These are phyloP conservation scores for Tetrapedia diversipes DNA, from an alignment of 2,888 invertebrate genomes.

Conservation along the genomic window DNA sequence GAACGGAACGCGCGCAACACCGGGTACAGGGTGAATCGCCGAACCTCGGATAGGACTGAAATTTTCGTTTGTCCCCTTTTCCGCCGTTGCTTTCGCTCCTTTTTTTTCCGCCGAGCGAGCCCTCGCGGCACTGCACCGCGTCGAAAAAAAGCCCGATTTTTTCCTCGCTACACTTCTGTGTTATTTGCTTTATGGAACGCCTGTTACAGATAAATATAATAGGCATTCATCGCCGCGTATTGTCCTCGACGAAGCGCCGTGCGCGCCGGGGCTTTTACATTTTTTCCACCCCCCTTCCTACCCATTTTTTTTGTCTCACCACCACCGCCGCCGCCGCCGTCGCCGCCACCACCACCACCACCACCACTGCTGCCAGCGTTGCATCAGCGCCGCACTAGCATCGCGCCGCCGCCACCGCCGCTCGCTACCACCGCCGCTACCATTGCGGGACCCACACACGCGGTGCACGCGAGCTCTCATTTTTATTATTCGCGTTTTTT, in stretches of 20 bases:
- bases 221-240: conserved; percentile 82
- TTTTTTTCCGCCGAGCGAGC: conserved; percentile 56
- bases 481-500: conserved; percentile 82
- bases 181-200: conserved; percentile 83
- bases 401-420: conserved; percentile 33
- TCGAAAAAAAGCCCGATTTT: conserved; percentile 74
- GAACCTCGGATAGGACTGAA: conserved; percentile 64
- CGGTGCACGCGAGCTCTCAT: conserved; percentile 75
- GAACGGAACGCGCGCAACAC: conserved; percentile 11
- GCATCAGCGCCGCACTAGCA: conserved; percentile 22
- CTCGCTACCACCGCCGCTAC: conserved; percentile 61
- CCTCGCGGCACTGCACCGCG: conserved; percentile 71
- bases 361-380: conserved; percentile 23
- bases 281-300: conserved; percentile 72
- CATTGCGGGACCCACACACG: conserved; percentile 67
- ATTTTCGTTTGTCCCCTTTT: conserved; percentile 69
- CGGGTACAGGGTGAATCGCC: conserved; percentile 36
- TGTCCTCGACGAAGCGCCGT: conserved; percentile 81
- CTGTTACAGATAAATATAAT: conserved; percentile 83
- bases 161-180: conserved; percentile 79
- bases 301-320: conserved; percentile 72
- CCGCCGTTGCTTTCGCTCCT: conserved; percentile 50
- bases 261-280: conserved; percentile 80
- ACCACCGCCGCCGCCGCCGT: not conserved
- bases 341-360: conserved; percentile 2